Base-by-base conservation (phyloP, 2,888 invertebrate genomes). In the Didymodactylos carnosus region DNA sequence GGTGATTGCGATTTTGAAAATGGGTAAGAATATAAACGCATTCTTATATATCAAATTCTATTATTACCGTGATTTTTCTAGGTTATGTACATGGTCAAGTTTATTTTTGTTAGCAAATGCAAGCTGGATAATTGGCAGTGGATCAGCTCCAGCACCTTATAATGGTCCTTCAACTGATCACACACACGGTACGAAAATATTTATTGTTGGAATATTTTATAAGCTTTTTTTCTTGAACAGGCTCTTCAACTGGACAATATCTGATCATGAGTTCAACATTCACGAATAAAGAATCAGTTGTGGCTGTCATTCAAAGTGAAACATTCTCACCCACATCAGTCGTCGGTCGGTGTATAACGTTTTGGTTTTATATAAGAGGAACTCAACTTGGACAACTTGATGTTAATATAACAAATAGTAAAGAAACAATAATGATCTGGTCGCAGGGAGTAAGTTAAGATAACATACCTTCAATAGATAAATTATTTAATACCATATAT, bases 1-100 rank as follows among this genome's bases (percentile, higher is more conserved):
- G 51, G 72, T 7, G 72, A 74, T 39, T 82, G 82, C 76, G 75
- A 75, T 72, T 75, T 75, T 40, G 75, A 75, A 53, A 69, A 62
- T 40, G 75, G 72, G 14, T 69, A n/a, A 23, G 16, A 35, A 10
- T 11, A 49, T 14, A 49, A n/a, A 49, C 16, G n/a, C 23, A n/a
- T n/a, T n/a, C n/a, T n/a, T n/a, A n/a, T 49, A n/a, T 10, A 8
- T 49, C n/a, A n/a, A 14, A 19, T 14, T 49, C 23, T 10, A 14
- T 14, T 14, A 49, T 8, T n/a, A 19, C 13, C 11, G 16, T 16
- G 16, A 41, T 13, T 13, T 13, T 41, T 13, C 7, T 62, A 13
- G 16, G 29, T 27, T 19, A 62, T 25, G 53, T 25, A 51, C 71
- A n/a, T 71, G 71, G 71, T 71, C 71, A 40, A 27, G 49, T 19